Evolutionary conservation across 2,888 invertebrate genomes (phyloP).

Genomic region (Podotricha telesiphe): DNA sequence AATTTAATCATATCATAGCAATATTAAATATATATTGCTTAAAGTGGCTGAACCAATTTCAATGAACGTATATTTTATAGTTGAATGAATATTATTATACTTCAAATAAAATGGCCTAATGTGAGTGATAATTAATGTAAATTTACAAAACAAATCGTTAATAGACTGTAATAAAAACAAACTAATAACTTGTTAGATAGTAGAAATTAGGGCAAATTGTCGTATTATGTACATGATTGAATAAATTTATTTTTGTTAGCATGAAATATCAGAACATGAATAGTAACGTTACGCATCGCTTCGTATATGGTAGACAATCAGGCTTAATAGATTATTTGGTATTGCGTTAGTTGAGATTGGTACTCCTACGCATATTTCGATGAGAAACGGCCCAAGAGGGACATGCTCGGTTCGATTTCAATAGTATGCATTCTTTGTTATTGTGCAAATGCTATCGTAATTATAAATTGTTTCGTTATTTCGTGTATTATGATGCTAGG

Average conservation of each 20-base stretch:
- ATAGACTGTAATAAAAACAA: background rate
- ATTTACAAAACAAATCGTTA: background rate
- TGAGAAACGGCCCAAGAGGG: slow-evolving; percentile 25
- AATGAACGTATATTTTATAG: too few relatives aligned
- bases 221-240: background rate
- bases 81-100: too few relatives aligned
- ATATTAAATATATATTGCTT: too few relatives aligned
- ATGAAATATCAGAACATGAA: background rate
- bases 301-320: slow-evolving; percentile 8
- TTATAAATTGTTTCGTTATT: slow-evolving; percentile 11
- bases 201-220: background rate
- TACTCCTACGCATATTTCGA: slow-evolving; percentile 29
- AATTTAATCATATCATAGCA: too few relatives aligned
- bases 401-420: slow-evolving; percentile 22
- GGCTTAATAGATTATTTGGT: slow-evolving; percentile 28
- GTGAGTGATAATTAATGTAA: background rate
- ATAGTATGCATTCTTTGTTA: slow-evolving; percentile 14
- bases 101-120: too few relatives aligned
- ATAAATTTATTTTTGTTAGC: background rate
- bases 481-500: background rate
- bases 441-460: slow-evolving; percentile 20
- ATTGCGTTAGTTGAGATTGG: slow-evolving; percentile 24
- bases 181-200: background rate
- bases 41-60: too few relatives aligned
- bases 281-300: slow-evolving; percentile 5